Conservation (phyloP, 1,140 invertebrate genomes). For the Bombus ignitus region DNA sequence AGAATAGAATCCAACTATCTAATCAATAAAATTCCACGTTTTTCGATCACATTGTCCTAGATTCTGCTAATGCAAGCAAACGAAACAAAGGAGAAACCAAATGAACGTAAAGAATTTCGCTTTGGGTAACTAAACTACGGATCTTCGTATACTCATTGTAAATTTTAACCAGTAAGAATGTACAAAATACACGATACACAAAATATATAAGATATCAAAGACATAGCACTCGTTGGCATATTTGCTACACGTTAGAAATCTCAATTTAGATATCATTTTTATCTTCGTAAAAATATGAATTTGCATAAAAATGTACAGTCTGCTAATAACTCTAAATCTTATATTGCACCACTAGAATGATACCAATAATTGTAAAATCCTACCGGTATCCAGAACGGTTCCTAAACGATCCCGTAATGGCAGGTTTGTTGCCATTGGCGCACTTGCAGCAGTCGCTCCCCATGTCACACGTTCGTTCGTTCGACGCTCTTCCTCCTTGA, state of each 20-base stretch:
- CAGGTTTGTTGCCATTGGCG: slow-evolving; percentile 77
- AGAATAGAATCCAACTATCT: background rate
- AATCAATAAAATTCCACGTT: background rate
- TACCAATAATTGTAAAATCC: background rate
- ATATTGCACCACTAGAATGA: too few species aligned
- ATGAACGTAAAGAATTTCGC: background rate
- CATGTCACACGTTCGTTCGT: slow-evolving; percentile 69
- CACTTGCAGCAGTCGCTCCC: slow-evolving; percentile 84
- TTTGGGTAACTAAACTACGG: background rate
- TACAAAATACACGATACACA: background rate
- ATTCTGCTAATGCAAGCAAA: background rate
- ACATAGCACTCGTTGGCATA: background rate
- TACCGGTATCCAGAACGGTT: slow-evolving; percentile 73
- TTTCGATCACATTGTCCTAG: background rate
- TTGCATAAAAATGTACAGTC: background rate
- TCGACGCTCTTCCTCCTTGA: background rate
- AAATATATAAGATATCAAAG: background rate
- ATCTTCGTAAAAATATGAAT: background rate
- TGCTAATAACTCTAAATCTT: too few species aligned
- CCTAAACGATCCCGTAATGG: slow-evolving; percentile 57
- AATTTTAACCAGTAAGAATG: background rate
- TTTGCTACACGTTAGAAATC: too few species aligned
- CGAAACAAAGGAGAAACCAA: background rate
- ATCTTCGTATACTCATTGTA: background rate
- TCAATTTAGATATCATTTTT: background rate